Evolutionary conservation across 2,113 vertebrate genomes (phyloP).

Genomic region (Lophura nycthemera): DNA sequence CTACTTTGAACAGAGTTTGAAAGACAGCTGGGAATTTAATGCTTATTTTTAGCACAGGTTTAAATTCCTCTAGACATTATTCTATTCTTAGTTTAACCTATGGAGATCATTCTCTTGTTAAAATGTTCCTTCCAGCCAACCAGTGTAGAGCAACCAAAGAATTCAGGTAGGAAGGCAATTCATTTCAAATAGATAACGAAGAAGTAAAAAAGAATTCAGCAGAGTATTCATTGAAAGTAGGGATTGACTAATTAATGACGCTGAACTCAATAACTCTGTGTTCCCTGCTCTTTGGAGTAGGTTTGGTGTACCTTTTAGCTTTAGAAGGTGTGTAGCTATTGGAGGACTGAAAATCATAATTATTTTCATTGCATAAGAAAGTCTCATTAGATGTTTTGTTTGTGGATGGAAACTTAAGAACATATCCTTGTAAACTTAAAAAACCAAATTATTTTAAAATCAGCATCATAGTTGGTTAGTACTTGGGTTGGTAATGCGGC

Average conservation of each 20-base stretch:
- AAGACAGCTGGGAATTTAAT: slow-evolving; percentile 36
- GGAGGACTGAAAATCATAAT: background rate
- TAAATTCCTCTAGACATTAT: slow-evolving; percentile 33
- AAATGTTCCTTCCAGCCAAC: background rate
- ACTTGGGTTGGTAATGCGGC: background rate
- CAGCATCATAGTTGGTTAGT: background rate
- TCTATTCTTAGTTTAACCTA: slow-evolving; percentile 24
- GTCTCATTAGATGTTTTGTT: background rate
- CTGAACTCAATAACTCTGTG: background rate
- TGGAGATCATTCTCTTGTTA: background rate
- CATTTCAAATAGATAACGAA: rapidly evolving
- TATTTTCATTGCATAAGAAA: background rate
- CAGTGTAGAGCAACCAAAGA: background rate
- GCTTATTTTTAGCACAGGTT: slow-evolving; percentile 49
- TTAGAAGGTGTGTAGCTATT: background rate
- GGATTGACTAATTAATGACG: background rate
- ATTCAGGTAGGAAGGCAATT: background rate
- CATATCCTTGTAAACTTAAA: background rate
- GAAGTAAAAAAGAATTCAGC: background rate
- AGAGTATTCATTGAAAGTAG: background rate
- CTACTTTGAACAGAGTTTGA: background rate
- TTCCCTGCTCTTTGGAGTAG: background rate
- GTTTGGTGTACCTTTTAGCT: background rate
- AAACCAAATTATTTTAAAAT: background rate
- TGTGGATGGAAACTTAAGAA: background rate